Conservation (phyloP, 2,113 vertebrate species). For the Microcebus murinus region DNA sequence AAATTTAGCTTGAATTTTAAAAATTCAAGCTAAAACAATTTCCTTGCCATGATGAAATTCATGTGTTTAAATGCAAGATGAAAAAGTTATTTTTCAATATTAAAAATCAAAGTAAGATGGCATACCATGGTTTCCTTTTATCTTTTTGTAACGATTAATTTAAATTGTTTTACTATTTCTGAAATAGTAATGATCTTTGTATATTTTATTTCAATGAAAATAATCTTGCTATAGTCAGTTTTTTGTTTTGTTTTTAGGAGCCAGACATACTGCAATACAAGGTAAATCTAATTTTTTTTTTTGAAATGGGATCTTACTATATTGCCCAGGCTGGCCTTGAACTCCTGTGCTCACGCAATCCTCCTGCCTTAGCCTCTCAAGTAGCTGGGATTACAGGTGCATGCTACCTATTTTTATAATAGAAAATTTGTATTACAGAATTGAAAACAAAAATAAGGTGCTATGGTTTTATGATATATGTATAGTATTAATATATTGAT, state of each 20-base stretch:
- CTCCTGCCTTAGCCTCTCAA: no score
- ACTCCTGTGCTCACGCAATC: no score
- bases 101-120: constrained; percentile 13
- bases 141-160: not conserved
- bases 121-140: not conserved
- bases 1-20: no score
- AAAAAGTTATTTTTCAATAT: not conserved
- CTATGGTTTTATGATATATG: not conserved
- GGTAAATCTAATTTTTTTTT: constrained; percentile 50
- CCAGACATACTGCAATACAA: not conserved
- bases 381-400: no score
- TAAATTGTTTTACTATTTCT: not conserved
- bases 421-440: not conserved
- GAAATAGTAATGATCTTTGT: not conserved
- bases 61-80: not conserved
- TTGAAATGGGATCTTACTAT: not conserved
- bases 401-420: not conserved
- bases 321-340: no score
- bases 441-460: not conserved
- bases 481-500: not conserved
- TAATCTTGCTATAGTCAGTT: not conserved
- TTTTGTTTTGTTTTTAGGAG: constrained; percentile 62
- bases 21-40: constrained; percentile 7
- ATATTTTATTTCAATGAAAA: constrained; percentile 57
- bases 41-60: not conserved